These are phyloP conservation scores for Andrena marginata DNA, from an alignment of 2,888 invertebrate species.

Conservation along the genomic window DNA sequence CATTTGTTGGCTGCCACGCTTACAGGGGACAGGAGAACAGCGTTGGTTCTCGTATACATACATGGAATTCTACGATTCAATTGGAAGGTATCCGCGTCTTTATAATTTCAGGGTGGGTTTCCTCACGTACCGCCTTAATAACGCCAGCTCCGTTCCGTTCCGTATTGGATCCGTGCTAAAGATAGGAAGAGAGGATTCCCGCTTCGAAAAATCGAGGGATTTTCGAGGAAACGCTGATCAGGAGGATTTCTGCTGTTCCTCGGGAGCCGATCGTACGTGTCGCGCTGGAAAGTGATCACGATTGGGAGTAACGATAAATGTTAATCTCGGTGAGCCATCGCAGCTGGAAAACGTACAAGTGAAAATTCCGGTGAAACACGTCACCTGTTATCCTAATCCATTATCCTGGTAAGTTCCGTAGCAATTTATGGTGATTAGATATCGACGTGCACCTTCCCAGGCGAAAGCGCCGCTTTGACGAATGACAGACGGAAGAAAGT, in stretches of 20 bases:
- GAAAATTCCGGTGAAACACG: constrained; percentile 31
- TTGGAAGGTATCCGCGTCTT: constrained; percentile 30
- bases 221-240: constrained; percentile 67
- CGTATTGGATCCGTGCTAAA: constrained; percentile 36
- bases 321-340: constrained; percentile 44
- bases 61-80: constrained; percentile 14
- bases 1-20: not conserved
- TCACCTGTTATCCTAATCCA: constrained; percentile 16
- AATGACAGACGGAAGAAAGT: not conserved
- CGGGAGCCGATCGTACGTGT: constrained; percentile 47
- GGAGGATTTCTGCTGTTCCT: constrained; percentile 28
- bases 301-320: constrained; percentile 46
- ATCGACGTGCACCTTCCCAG: not conserved
- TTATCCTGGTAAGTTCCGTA: not conserved
- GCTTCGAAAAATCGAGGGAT: constrained; percentile 47
- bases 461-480: not conserved
- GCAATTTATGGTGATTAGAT: not conserved
- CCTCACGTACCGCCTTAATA: constrained; percentile 58
- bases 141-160: constrained; percentile 14
- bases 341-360: constrained; percentile 20
- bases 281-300: constrained; percentile 21
- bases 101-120: constrained; percentile 30
- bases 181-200: constrained; percentile 22
- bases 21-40: not conserved
- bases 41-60: not conserved